These are phyloP conservation scores for Rhinophrynus dorsalis DNA, from an alignment of 2,797 vertebrate genomes.

Conservation along the genomic window DNA sequence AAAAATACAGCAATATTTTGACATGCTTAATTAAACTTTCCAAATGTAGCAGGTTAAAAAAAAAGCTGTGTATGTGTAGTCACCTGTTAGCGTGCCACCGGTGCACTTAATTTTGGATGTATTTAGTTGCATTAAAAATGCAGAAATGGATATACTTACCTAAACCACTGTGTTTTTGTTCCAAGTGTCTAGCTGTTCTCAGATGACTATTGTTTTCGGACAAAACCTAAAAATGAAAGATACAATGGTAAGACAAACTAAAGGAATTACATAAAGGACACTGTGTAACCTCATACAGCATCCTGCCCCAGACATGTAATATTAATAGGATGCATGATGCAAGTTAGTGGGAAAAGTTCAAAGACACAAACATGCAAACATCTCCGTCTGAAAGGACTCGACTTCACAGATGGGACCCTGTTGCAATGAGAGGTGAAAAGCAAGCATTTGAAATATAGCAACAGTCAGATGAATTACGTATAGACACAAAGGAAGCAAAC, in stretches of 20 bases:
- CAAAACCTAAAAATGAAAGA: constrained; percentile 72
- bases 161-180: constrained; percentile 81
- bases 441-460: constrained; percentile 74
- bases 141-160: constrained; percentile 71
- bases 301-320: constrained; percentile 69
- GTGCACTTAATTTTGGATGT: background rate
- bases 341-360: constrained; percentile 75
- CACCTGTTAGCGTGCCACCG: constrained; percentile 7
- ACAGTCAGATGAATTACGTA: constrained; percentile 65
- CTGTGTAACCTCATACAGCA: constrained; percentile 64
- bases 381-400: constrained; percentile 73
- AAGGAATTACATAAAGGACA: constrained; percentile 48
- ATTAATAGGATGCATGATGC: constrained; percentile 83
- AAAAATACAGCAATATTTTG: background rate
- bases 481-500: constrained; percentile 67
- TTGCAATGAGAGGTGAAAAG: constrained; percentile 72
- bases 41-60: constrained; percentile 13
- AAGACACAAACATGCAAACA: constrained; percentile 79
- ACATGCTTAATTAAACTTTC: constrained; percentile 17
- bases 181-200: constrained; percentile 75
- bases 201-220: constrained; percentile 79
- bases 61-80: background rate
- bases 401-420: constrained; percentile 75
- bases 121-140: constrained; percentile 17
- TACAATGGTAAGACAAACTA: constrained; percentile 57